A percentile compares a stretch with the other conserved stretches of the same genome.
These are phyloP conservation scores for Scaptodrosophila lebanonensis DNA, from an alignment of 1,140 invertebrate species.

Conservation along the genomic window DNA sequence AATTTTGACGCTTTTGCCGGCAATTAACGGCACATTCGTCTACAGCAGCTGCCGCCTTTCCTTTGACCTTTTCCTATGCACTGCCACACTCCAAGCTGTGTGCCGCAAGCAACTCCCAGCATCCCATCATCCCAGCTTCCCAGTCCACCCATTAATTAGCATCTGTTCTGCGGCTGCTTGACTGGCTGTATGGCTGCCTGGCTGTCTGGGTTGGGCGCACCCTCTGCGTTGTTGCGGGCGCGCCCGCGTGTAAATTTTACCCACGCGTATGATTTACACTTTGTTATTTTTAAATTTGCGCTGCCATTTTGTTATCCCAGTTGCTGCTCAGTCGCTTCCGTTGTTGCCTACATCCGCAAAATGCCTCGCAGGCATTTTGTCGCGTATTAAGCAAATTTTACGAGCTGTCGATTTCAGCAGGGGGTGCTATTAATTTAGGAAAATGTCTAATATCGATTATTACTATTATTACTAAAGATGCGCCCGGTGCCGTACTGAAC, in stretches of 20 bases:
- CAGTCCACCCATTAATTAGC: constrained; percentile 59
- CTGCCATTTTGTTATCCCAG: constrained; percentile 64
- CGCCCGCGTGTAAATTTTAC: constrained; percentile 34
- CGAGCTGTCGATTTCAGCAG: constrained; percentile 38
- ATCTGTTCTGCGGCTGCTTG: constrained; percentile 61
- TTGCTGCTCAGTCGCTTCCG: constrained; percentile 40
- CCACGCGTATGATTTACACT: constrained; percentile 70
- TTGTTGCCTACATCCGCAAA: not conserved
- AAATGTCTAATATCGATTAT: constrained; percentile 36
- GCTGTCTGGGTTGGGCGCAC: not conserved
- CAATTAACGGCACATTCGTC: constrained; percentile 68
- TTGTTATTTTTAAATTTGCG: constrained; percentile 70
- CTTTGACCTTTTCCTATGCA: constrained; percentile 27
- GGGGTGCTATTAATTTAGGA: constrained; percentile 18
- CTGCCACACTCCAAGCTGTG: too few species aligned
- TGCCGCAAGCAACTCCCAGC: not conserved
- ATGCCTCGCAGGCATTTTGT: constrained; percentile 5
- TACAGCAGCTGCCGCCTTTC: constrained; percentile 16
- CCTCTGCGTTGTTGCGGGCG: constrained; percentile 6
- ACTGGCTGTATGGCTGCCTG: constrained; percentile 26
- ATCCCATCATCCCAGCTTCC: constrained; percentile 3
- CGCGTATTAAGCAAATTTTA: constrained; percentile 40
- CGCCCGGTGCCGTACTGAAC: too few species aligned
- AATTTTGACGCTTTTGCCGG: constrained; percentile 64
- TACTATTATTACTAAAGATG: too few species aligned